Conservation (phyloP, 1,140 invertebrate genomes). For the Metopolophium dirhodum region DNA sequence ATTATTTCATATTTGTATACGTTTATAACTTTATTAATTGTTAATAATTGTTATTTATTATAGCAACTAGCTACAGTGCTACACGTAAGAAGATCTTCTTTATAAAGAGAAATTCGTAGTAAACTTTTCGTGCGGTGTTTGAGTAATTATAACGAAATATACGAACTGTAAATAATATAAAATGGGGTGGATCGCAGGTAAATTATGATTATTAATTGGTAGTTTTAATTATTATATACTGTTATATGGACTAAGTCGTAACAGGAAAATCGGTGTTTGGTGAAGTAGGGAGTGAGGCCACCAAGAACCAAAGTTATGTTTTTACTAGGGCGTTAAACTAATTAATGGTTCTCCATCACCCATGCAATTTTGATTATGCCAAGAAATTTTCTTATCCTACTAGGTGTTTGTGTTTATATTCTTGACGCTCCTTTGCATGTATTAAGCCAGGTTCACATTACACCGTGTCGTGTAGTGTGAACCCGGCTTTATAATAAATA, state of each 20-base stretch:
- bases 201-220: background rate
- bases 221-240: background rate
- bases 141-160: background rate
- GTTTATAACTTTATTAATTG: background rate
- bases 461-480: no score
- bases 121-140: background rate
- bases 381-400: background rate
- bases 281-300: background rate
- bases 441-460: no score
- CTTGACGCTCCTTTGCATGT: background rate
- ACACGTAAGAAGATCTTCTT: no score
- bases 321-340: background rate
- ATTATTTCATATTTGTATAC: background rate
- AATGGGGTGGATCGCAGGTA: background rate
- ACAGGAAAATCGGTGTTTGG: no score
- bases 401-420: background rate
- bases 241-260: no score
- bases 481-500: background rate
- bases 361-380: background rate
- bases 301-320: background rate
- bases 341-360: background rate
- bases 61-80: background rate
- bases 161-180: background rate
- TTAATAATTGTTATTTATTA: no score
- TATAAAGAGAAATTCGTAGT: background rate